Conservation (phyloP, 2,797 vertebrate genomes). For the Phrynocephalus guinanensis region DNA sequence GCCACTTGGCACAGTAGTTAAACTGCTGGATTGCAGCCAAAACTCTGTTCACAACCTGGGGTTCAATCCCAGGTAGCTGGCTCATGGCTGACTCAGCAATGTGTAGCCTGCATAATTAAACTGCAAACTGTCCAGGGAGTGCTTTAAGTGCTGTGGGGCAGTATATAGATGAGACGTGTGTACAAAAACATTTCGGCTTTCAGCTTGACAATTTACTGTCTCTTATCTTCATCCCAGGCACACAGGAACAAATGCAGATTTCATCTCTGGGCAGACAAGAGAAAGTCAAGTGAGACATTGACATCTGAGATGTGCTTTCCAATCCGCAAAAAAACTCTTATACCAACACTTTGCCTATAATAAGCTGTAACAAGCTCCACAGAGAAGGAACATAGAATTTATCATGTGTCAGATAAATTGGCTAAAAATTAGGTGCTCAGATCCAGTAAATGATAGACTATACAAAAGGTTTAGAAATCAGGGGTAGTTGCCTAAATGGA, state of each 20-base stretch:
- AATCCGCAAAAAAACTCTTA: background rate
- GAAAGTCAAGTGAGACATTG: background rate
- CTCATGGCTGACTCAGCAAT: too few relatives aligned
- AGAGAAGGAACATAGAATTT: background rate
- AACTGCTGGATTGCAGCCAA: too few relatives aligned
- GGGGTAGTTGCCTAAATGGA: background rate
- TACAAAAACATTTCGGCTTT: background rate
- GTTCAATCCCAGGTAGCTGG: too few relatives aligned
- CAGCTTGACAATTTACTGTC: background rate
- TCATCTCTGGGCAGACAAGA: background rate
- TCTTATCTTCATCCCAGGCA: background rate
- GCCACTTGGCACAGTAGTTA: too few relatives aligned
- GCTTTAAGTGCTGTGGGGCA: too few relatives aligned
- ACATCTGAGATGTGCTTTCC: background rate
- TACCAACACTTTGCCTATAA: background rate
- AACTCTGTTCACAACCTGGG: too few relatives aligned
- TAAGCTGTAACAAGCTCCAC: background rate
- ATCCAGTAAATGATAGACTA: constrained; percentile 3
- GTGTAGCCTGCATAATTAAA: too few relatives aligned
- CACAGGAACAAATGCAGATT: background rate
- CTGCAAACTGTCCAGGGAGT: too few relatives aligned
- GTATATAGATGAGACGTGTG: background rate
- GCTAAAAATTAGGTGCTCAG: background rate
- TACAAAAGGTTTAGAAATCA: constrained; percentile 10
- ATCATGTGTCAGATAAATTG: background rate